Evolutionary conservation across 2,113 vertebrate genomes (phyloP).

Genomic region (Jaculus jaculus): DNA sequence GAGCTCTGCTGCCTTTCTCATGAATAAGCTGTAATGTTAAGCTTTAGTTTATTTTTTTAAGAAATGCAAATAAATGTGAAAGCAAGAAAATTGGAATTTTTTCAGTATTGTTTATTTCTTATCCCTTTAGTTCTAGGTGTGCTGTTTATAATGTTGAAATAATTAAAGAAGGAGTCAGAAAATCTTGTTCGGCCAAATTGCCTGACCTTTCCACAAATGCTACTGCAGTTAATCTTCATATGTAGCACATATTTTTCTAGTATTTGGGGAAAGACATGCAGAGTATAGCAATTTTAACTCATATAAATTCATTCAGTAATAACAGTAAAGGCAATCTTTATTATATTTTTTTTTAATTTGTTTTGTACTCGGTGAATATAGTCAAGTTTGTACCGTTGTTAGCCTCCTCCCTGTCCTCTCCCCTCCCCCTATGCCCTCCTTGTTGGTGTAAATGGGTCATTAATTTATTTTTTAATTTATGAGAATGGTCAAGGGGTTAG

Average conservation of each 20-base stretch:
- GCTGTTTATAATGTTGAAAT: background rate
- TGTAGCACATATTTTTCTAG: background rate
- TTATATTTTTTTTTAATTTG: no score
- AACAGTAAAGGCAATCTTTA: background rate
- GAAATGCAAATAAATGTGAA: background rate
- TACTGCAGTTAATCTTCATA: background rate
- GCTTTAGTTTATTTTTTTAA: background rate
- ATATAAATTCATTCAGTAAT: background rate
- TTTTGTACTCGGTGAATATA: no score
- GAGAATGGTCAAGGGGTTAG: background rate
- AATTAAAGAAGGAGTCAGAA: background rate
- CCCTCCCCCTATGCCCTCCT: no score
- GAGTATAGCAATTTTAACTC: background rate
- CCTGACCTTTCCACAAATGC: background rate
- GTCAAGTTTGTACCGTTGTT: no score
- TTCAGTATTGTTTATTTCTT: background rate
- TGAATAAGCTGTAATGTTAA: no score
- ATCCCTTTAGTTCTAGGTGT: background rate
- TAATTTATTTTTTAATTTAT: no score
- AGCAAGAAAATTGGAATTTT: background rate
- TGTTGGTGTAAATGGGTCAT: no score
- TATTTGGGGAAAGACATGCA: background rate
- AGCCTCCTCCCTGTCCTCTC: no score
- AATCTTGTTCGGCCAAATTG: background rate
- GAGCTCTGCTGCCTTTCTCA: background rate